Evolutionary conservation across 1,140 invertebrate genomes (phyloP).

Genomic region (Colletes latitarsis): DNA sequence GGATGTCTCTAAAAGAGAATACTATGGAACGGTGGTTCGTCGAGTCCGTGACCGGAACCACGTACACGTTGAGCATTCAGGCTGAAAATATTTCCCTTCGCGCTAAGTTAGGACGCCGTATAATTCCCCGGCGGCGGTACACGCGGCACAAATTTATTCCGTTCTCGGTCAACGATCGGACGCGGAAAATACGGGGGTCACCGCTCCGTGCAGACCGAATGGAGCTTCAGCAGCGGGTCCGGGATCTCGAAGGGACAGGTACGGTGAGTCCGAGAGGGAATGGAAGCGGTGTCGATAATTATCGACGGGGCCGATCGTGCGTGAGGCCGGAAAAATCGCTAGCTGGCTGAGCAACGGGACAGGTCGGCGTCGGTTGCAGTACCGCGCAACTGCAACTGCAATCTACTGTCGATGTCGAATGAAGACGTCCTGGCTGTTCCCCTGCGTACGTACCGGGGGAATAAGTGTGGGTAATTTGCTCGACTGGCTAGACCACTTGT

Average conservation of each 20-base stretch:
- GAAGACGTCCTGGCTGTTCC: slow-evolving; percentile 66
- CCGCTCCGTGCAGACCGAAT: slow-evolving; percentile 22
- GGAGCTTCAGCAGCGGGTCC: neutral
- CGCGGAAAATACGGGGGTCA: slow-evolving; percentile 34
- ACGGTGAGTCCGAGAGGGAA: neutral
- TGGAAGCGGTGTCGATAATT: slow-evolving; percentile 57
- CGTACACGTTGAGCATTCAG: neutral
- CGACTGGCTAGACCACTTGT: slow-evolving; percentile 78
- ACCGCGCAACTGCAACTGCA: slow-evolving; percentile 21
- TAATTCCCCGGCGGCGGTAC: neutral
- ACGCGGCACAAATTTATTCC: slow-evolving; percentile 12
- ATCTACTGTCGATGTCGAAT: slow-evolving; percentile 60
- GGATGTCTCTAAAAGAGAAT: too few species aligned
- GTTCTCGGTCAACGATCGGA: slow-evolving; percentile 24
- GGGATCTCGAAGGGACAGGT: neutral
- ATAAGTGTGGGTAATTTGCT: slow-evolving; percentile 73
- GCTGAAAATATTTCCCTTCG: neutral
- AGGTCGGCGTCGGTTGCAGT: slow-evolving; percentile 35
- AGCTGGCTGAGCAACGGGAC: slow-evolving; percentile 60
- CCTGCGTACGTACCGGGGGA: slow-evolving; percentile 52
- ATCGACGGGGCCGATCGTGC: slow-evolving; percentile 60
- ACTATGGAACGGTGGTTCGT: too few species aligned
- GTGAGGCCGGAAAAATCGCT: slow-evolving; percentile 55
- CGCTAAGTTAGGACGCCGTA: neutral
- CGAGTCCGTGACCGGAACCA: too few species aligned